Conservation (phyloP, 2,113 vertebrate genomes). For the Phyllostomus discolor region DNA sequence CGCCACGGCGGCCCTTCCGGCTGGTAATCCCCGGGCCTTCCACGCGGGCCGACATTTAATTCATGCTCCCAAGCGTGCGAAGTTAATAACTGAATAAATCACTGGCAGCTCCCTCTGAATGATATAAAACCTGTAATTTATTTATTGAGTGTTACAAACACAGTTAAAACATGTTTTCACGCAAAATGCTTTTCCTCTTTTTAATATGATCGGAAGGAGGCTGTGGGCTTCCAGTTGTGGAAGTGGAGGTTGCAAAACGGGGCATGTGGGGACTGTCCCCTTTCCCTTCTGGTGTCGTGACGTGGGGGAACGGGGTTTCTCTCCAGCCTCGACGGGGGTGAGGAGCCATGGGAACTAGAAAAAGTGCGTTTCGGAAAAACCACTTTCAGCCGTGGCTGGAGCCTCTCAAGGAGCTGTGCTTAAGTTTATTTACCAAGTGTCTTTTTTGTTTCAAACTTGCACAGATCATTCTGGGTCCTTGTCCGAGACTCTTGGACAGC, state of each 20-base stretch:
- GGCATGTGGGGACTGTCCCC: not conserved
- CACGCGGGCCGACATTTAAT: constrained; percentile 76
- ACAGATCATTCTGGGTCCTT: not conserved
- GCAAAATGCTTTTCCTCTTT: constrained; percentile 78
- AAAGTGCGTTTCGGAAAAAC: not conserved
- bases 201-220: constrained; percentile 68
- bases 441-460: not conserved
- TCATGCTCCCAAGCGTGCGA: constrained; percentile 83
- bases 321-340: not conserved
- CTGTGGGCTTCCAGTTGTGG: not conserved
- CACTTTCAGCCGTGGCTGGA: not conserved
- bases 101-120: constrained; percentile 81
- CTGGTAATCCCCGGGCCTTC: constrained; percentile 75
- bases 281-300: not conserved
- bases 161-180: constrained; percentile 84
- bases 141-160: constrained; percentile 84
- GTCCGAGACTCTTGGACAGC: not conserved
- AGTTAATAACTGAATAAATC: constrained; percentile 85
- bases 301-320: too few species aligned
- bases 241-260: not conserved
- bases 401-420: not conserved
- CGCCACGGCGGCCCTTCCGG: constrained; percentile 68
- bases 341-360: not conserved
- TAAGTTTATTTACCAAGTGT: not conserved
- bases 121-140: constrained; percentile 88